These are phyloP conservation scores for Nymphalis urticae DNA, from an alignment of 2,888 invertebrate genomes.

Conservation along the genomic window DNA sequence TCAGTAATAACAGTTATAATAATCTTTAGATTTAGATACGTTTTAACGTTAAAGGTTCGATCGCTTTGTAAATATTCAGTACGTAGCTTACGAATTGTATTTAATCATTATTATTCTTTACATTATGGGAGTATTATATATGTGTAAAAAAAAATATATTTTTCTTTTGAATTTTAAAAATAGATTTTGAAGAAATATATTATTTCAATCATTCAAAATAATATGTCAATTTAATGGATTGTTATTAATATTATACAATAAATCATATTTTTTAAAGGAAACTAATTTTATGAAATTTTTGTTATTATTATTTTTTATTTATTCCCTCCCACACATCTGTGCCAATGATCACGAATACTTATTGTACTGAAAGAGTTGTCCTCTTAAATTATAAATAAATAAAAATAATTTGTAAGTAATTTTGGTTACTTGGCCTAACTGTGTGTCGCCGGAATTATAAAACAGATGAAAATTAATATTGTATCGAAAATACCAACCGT, in stretches of 20 bases:
- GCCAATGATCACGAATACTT: too few species aligned
- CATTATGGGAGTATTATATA: not conserved
- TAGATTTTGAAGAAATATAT: too few species aligned
- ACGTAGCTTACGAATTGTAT: conserved; percentile 1
- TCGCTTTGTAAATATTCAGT: conserved; percentile 27
- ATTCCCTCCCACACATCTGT: too few species aligned
- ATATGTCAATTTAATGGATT: too few species aligned
- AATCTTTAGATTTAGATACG: conserved; percentile 3
- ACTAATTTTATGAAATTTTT: too few species aligned
- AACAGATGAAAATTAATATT: not conserved
- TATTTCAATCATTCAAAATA: too few species aligned
- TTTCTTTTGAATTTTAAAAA: too few species aligned
- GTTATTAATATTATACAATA: too few species aligned
- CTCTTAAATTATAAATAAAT: too few species aligned
- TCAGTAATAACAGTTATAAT: conserved; percentile 8
- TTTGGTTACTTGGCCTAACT: not conserved
- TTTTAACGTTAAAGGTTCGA: conserved; percentile 7
- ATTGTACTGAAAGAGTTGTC: too few species aligned
- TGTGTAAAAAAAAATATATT: not conserved
- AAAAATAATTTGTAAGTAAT: not conserved
- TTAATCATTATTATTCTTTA: not conserved
- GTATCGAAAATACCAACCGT: not conserved
- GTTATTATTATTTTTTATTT: too few species aligned
- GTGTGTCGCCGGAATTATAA: not conserved
- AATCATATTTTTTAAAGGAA: too few species aligned